A percentile compares a stretch with the other conserved stretches of the same genome.
Evolutionary conservation across 2,797 vertebrate genomes (phyloP).

Genomic region (Coregonus sp.): DNA sequence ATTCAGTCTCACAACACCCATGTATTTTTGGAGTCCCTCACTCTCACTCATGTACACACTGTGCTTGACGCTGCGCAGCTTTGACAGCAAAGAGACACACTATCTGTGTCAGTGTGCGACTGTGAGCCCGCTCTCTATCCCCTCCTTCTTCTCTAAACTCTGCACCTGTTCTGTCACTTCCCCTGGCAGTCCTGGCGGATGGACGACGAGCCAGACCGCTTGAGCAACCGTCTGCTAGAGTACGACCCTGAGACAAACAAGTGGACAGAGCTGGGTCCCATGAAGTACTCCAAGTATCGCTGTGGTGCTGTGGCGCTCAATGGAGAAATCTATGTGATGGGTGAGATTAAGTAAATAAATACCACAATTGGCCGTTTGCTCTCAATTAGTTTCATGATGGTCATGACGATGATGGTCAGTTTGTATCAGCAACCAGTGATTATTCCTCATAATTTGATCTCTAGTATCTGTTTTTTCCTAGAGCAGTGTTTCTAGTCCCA

Average conservation of each 20-base stretch:
- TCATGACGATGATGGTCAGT: not conserved
- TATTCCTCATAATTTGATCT: not conserved
- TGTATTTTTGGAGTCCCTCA: constrained; percentile 1
- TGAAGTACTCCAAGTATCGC: constrained; percentile 95
- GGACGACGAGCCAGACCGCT: constrained; percentile 94
- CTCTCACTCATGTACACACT: not conserved
- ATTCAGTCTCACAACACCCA: not conserved
- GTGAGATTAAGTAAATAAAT: constrained; percentile 72
- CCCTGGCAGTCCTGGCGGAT: constrained; percentile 79
- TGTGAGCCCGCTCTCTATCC: not conserved
- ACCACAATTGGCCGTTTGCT: not conserved
- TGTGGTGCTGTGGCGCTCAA: constrained; percentile 87
- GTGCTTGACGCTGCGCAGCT: not conserved
- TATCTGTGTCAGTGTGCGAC: constrained; percentile 21
- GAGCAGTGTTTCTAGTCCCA: not conserved
- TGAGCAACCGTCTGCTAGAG: constrained; percentile 88
- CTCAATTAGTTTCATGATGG: too few species aligned
- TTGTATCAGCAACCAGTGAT: not conserved
- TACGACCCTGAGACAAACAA: constrained; percentile 89
- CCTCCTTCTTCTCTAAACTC: constrained; percentile 25
- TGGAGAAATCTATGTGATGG: constrained; percentile 91
- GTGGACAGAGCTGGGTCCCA: constrained; percentile 86
- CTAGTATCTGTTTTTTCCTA: not conserved
- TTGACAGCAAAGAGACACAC: not conserved
- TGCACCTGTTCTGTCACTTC: constrained; percentile 60